A percentile compares a stretch with the other conserved stretches of the same genome.
phyloP scores from a whole-genome alignment of 2,888 invertebrate genomes.

The Meteorus colon region DNA sequence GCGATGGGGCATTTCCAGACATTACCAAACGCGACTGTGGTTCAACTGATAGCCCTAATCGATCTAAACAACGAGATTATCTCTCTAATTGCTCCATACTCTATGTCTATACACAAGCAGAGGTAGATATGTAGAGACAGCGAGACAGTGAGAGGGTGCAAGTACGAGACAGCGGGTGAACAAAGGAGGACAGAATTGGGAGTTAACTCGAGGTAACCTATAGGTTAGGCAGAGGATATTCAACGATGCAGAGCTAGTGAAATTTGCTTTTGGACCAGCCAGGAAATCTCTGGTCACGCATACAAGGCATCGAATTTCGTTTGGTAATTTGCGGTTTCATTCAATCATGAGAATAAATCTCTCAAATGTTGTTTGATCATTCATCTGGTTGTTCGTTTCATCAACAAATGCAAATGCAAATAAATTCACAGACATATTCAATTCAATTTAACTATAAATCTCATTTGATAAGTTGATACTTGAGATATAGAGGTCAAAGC shows the following conservation, averaged over 20 bases:
- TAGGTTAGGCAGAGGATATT: background rate
- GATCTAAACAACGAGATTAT: conserved; percentile 66
- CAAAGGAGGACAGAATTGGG: background rate
- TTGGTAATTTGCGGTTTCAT: conserved; percentile 46
- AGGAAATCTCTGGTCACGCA: conserved; percentile 18
- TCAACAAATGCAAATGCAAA: background rate
- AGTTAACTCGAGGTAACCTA: background rate
- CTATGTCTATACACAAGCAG: conserved; percentile 16
- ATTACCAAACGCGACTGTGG: conserved; percentile 26
- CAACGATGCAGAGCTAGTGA: background rate
- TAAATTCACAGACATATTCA: background rate
- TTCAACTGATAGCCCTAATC: conserved; percentile 55
- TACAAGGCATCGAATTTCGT: conserved; percentile 24
- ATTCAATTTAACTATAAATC: background rate
- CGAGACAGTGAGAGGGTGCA: background rate
- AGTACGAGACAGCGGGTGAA: background rate
- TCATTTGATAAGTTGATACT: background rate
- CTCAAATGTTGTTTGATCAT: background rate
- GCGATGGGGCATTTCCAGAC: conserved; percentile 18
- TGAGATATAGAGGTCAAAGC: background rate
- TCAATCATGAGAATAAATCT: conserved; percentile 26
- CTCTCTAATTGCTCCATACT: conserved; percentile 59
- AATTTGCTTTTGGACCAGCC: conserved; percentile 14
- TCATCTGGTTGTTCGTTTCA: background rate
- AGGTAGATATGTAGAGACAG: background rate